Evolutionary conservation across 2,888 invertebrate species (phyloP).

Genomic region (Papilio elwesi): DNA sequence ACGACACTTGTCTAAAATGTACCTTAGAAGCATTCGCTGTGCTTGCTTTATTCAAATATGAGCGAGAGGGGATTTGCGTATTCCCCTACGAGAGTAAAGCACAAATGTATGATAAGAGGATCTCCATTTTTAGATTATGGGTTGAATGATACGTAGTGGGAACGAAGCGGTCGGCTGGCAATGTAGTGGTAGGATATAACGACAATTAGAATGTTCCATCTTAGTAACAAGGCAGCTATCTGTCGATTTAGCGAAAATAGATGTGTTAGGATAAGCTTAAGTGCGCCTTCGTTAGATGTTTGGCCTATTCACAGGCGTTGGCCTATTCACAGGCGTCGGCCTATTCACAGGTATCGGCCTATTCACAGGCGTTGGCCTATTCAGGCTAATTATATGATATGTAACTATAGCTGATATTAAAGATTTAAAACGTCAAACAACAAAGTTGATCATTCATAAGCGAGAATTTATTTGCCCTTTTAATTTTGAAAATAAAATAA

Average conservation of each 20-base stretch:
- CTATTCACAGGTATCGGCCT: too few relatives aligned
- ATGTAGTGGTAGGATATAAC: neutral
- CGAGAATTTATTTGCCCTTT: neutral
- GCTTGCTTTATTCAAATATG: constrained; percentile 18
- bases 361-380: too few relatives aligned
- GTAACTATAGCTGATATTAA: too few relatives aligned
- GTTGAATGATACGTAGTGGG: neutral
- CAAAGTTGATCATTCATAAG: neutral
- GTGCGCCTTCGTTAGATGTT: too few relatives aligned
- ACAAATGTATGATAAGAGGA: constrained; percentile 17
- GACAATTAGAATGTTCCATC: neutral
- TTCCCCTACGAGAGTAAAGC: constrained; percentile 14
- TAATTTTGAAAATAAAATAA: neutral
- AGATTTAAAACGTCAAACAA: too few relatives aligned
- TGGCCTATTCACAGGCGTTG: too few relatives aligned
- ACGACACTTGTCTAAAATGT: neutral
- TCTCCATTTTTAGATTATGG: constrained; percentile 3
- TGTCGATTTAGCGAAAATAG: too few relatives aligned
- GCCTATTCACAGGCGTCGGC: too few relatives aligned
- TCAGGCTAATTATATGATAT: too few relatives aligned
- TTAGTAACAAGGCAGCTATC: too few relatives aligned
- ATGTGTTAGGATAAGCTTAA: too few relatives aligned
- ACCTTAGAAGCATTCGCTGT: constrained; percentile 17
- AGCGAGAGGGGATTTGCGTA: constrained; percentile 4
- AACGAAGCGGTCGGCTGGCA: neutral